Percentiles rank a stretch among this genome's conserved stretches.
These are phyloP conservation scores for Anolis apletophallus DNA, from an alignment of 2,797 vertebrate genomes.

Conservation along the genomic window DNA sequence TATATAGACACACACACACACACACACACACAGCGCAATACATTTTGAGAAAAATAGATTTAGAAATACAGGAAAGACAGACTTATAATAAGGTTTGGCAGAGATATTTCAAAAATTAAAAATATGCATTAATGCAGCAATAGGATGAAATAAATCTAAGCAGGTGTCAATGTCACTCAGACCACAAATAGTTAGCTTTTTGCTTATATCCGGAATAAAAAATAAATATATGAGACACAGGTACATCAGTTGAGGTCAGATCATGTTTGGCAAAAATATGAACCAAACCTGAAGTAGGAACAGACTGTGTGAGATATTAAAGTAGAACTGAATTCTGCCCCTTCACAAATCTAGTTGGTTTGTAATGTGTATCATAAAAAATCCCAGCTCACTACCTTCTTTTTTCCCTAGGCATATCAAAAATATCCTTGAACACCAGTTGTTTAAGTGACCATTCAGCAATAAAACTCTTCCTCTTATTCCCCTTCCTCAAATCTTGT, in stretches of 20 bases:
- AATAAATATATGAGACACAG: neutral
- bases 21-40: no score
- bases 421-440: neutral
- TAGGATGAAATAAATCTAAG: neutral
- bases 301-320: neutral
- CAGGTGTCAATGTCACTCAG: neutral
- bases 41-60: neutral
- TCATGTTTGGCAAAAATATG: neutral
- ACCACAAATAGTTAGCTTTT: neutral
- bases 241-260: neutral
- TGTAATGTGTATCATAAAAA: neutral
- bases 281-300: neutral
- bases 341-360: neutral
- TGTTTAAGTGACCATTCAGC: neutral
- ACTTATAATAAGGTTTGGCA: neutral
- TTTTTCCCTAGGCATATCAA: neutral
- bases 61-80: neutral
- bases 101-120: neutral
- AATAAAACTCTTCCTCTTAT: neutral
- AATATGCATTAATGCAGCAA: neutral
- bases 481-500: neutral
- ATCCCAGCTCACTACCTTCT: neutral
- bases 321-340: neutral
- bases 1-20: no score
- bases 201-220: neutral